A percentile compares a stretch with the other conserved stretches of the same genome.
These are phyloP conservation scores for Philopotamus ludificatus DNA, from an alignment of 1,140 invertebrate genomes.

Conservation along the genomic window DNA sequence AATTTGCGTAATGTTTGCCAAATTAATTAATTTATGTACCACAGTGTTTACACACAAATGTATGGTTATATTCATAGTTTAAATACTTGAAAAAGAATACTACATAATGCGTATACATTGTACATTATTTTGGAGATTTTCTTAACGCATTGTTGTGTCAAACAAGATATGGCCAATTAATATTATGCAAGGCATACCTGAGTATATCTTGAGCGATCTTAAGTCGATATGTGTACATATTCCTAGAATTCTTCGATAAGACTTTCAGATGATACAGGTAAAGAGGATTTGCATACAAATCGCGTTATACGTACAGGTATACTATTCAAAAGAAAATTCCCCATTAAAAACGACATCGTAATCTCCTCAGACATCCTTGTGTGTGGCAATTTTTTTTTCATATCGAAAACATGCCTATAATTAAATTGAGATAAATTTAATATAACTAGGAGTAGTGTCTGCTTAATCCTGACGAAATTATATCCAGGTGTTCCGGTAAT, in stretches of 20 bases:
- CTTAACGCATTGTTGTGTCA: too few relatives aligned
- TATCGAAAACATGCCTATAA: neutral
- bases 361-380: neutral
- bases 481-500: conserved; percentile 30
- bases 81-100: too few relatives aligned
- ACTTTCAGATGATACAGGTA: neutral
- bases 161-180: too few relatives aligned
- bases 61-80: too few relatives aligned
- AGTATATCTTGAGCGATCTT: neutral
- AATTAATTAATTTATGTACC: neutral
- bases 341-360: neutral
- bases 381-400: conserved; percentile 3
- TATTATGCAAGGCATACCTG: neutral
- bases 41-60: neutral
- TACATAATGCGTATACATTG: too few relatives aligned
- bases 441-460: conserved; percentile 3
- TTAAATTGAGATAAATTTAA: neutral
- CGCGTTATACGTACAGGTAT: conserved; percentile 1
- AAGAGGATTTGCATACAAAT: conserved; percentile 29
- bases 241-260: neutral
- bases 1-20: conserved; percentile 10
- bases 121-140: too few relatives aligned
- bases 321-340: conserved; percentile 15
- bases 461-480: neutral
- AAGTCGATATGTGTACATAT: too few relatives aligned